Base-by-base conservation (phyloP, 2,888 invertebrate species). In the Noctua janthina region DNA sequence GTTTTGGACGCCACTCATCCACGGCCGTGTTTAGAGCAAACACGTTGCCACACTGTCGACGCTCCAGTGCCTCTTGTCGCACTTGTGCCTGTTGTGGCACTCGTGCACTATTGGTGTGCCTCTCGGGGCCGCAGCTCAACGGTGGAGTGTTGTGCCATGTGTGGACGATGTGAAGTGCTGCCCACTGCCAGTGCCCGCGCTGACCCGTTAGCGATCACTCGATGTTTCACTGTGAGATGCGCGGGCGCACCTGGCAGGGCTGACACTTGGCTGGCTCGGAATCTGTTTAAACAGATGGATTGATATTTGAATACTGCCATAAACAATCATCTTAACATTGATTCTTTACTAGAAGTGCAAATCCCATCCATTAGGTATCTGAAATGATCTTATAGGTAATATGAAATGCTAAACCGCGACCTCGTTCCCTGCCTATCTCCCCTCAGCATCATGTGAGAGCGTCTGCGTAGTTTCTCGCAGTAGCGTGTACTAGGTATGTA, bases 1-100 rank as follows among this genome's bases (percentile, higher is more conserved):
- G 84, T 85, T 81, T 84, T 81, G 88, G 76, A 54, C 64, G 81
- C 74, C 86, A 83, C 86, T 85, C 88, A 73, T 46, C 66, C 72
- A 68, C 43, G 51, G 29, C 84, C 68, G 77, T 88, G 88, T 89
- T 88, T 88, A 84, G 70, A 67, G 84, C 70, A 89, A 88, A 88
- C 88, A 88, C 69, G 76, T 81, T 81, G 88, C 78, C 73, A 72
- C 80, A 81, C 68, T 79, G 78, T 73, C 15, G 71, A 74, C 79
- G 66, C 64, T 80, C 62, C 11, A 66, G 78, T 39, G 68, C 46
- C 71, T 71, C 79, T 84, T 43, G 68, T 74, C 46, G 46, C 56
- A 43, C 81, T 76, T 46, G 82, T 64, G 79, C 64, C 39, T 2
- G 15, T 56, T 72, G 68, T 74, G 64, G 46, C 56, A 43, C 81